These are phyloP conservation scores for Allolobophora icterica DNA, from an alignment of 2,888 invertebrate genomes.

Conservation along the genomic window DNA sequence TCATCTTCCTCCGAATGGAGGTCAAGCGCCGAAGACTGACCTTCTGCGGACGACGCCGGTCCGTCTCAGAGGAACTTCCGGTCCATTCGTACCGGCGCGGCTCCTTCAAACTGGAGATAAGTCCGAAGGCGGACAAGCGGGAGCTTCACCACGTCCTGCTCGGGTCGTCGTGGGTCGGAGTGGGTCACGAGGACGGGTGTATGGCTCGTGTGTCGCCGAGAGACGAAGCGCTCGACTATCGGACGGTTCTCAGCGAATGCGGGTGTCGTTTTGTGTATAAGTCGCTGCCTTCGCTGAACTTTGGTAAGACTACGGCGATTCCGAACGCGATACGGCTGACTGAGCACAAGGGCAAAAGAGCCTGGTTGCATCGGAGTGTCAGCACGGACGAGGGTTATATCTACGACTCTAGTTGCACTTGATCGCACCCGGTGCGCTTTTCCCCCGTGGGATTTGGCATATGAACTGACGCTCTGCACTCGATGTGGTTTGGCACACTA, in stretches of 20 bases:
- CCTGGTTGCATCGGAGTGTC: not conserved
- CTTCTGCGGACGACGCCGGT: conserved; percentile 33
- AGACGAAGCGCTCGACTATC: not conserved
- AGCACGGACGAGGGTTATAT: not conserved
- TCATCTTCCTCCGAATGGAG: conserved; percentile 47
- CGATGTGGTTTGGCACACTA: not conserved
- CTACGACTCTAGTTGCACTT: not conserved
- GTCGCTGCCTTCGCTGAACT: conserved; percentile 34
- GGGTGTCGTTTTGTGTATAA: conserved; percentile 27
- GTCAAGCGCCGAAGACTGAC: conserved; percentile 44
- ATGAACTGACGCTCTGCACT: no score
- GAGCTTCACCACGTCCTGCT: not conserved
- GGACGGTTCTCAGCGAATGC: not conserved
- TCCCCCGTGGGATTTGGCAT: not conserved
- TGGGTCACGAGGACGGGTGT: not conserved
- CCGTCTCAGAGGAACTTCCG: not conserved
- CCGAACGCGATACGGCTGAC: not conserved
- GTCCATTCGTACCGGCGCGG: not conserved
- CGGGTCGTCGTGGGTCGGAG: not conserved
- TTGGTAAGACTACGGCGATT: not conserved
- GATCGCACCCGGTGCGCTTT: not conserved
- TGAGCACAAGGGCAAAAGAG: not conserved
- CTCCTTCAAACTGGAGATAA: not conserved
- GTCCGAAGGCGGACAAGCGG: not conserved
- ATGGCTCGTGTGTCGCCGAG: not conserved